Conservation (phyloP, 2,113 vertebrate species). For the Calyptomena viridis region DNA sequence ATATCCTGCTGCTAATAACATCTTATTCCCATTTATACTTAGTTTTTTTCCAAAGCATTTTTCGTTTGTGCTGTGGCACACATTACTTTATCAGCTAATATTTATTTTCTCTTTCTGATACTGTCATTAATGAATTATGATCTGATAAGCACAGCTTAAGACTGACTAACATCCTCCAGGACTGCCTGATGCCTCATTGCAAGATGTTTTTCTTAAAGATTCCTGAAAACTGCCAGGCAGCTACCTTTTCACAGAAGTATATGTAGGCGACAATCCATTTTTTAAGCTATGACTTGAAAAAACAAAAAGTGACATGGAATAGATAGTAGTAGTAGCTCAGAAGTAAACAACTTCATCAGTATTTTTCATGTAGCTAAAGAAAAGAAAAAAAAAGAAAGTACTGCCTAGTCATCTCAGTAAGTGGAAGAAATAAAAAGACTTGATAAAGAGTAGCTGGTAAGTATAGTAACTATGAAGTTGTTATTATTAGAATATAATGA, state of each 20-base stretch:
- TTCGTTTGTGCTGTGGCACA: not conserved
- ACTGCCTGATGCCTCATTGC: not conserved
- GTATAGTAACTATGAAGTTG: not conserved
- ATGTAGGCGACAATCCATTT: not conserved
- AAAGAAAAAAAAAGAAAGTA: not conserved
- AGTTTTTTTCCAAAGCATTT: not conserved
- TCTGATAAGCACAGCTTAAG: not conserved
- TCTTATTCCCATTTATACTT: not conserved
- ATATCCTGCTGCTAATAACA: not conserved
- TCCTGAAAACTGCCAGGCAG: not conserved
- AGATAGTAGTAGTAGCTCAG: not conserved
- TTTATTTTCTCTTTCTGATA: not conserved
- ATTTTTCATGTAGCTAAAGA: not conserved
- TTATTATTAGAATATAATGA: too few species aligned
- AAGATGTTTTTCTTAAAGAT: not conserved
- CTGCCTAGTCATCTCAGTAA: not conserved
- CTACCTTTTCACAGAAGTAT: not conserved
- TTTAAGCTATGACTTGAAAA: not conserved
- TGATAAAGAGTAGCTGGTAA: not conserved
- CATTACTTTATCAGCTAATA: not conserved
- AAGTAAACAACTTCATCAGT: not conserved
- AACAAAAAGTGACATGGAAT: not conserved
- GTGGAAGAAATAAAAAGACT: not conserved
- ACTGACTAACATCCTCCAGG: not conserved
- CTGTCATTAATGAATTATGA: not conserved